These are phyloP conservation scores for Euclidia mi DNA, from an alignment of 2,888 invertebrate species.

Conservation along the genomic window DNA sequence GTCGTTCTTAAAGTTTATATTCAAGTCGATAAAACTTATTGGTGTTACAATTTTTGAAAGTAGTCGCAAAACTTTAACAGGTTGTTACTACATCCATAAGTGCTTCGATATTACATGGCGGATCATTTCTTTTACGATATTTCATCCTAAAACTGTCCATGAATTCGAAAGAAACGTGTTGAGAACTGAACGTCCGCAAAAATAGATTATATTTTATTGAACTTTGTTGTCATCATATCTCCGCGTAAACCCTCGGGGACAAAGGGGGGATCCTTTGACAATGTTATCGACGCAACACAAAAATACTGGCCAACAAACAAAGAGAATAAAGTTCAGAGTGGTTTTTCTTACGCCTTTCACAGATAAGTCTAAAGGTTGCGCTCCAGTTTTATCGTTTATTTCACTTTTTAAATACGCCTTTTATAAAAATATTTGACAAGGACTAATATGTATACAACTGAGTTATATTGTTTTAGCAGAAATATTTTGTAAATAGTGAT, in stretches of 20 bases:
- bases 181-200: conserved; percentile 55
- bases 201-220: conserved; percentile 75
- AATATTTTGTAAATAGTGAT: too few relatives aligned
- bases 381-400: conserved; percentile 33
- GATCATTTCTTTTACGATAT: conserved; percentile 41
- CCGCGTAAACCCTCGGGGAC: conserved; percentile 66
- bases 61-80: conserved; percentile 20
- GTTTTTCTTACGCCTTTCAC: conserved; percentile 45
- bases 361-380: conserved; percentile 50
- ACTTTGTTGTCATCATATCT: conserved; percentile 74
- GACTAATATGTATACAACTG: too few relatives aligned
- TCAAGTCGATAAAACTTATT: too few relatives aligned
- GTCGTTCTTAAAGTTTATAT: too few relatives aligned
- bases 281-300: conserved; percentile 72
- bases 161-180: conserved; percentile 50
- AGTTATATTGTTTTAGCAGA: too few relatives aligned
- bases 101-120: not conserved
- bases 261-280: conserved; percentile 70
- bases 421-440: too few relatives aligned
- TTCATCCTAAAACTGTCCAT: conserved; percentile 44
- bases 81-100: conserved; percentile 11
- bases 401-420: conserved; percentile 16
- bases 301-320: conserved; percentile 73
- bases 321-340: conserved; percentile 51
- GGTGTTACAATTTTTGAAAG: conserved; percentile 8